Evolutionary conservation across 1,140 invertebrate genomes (phyloP), one percentile per base, ranked within the genome.

Genomic region (Drosophila equinoxialis): DNA sequence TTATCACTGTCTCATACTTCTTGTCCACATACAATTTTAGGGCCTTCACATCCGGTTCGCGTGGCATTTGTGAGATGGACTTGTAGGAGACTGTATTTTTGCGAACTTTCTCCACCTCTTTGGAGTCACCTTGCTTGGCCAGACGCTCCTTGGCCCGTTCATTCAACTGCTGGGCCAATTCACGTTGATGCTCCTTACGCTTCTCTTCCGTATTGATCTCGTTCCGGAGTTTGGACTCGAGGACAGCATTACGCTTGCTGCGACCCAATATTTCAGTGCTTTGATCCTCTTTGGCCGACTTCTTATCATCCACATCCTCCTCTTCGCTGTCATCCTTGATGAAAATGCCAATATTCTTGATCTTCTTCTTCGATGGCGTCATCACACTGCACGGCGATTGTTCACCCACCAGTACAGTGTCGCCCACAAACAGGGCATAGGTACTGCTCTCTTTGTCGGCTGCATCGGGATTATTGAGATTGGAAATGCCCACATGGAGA

Each of bases 151-250:
- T 96, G 0, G 99, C 99, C 61, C 96, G 96, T 91, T 98, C 97
- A 91, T 99, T 99, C 8, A 99, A 92, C 66, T 96, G 94, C 58
- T 96, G 94, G 0, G 97, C 98, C 35, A 99, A 93, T 93, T 99
- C 98, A 81, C 97, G 97, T 92, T 99, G 99, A 94, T 99, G 98
- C 85, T 98, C 95, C 87, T 98, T 98, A 17, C 99, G 94, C 92
- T 99, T 99, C 80, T 99, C 98, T 93, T 99, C 99, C 0, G 98
- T 96, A 23, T 98, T 98, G 79, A 97, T 96, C 92, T 99, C 99
- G 60, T 97, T 98, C 83, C 98, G 94, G 6, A 99, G 94, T 93
- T 99, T 99, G 0, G 96, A 98, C 87, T 99, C 98, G 20, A 99
- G 94, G 7, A 99, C 97, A 5, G 99, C 97, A 58, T 97, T 98